Base-by-base conservation (phyloP, 53 echinoderm and acorn worm species). In the Crossaster papposus region DNA sequence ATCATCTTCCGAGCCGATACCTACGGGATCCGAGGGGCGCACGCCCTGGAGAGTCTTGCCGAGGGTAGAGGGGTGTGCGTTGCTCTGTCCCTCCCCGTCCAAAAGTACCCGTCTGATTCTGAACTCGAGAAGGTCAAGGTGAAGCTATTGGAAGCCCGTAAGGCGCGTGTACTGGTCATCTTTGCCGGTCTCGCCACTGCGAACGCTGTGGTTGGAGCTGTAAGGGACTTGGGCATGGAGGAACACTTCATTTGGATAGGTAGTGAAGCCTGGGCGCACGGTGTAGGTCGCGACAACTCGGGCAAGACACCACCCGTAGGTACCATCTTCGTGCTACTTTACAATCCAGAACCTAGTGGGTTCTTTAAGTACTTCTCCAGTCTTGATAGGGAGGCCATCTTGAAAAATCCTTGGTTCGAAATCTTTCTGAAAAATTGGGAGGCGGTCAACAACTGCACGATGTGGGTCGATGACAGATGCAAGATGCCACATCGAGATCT, bases 111-210 rank as follows among this genome's bases (percentile, higher is more conserved):
- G 0, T 65, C 65, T 0, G 4, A 55, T 17, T 79, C 79, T 8
- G 89, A 89, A 55, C 51, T 79, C 15, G 79, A 68, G 20, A 52
- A 70, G 13, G 15, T 89, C 15, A 38, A 51, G 18, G 79, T n/a
- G 44, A 8, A 30, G 44, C 6, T 89, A 17, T 32, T 36, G 51
- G 50, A 28, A 31, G 64, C 70, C n/a, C 79, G n/a, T 6, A 89
- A 89, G 70, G 79, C 89, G 15, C 89, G 70, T 29, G 89, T 89
- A 3, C 72, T 89, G 50, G 79, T 89, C 14, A 68, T 89, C 79
- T 89, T 89, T 64, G 79, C 68, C 12, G 79, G 65, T 14, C 30
- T 36, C 0, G 65, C 65, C 30, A 70, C 89, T 13, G 79, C 79
- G 9, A 51, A 74, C 11, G 8, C 70, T 6, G 70, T 89, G 20